Conservation (phyloP, 2,888 invertebrate genomes). For the Leptura quadrifasciata region DNA sequence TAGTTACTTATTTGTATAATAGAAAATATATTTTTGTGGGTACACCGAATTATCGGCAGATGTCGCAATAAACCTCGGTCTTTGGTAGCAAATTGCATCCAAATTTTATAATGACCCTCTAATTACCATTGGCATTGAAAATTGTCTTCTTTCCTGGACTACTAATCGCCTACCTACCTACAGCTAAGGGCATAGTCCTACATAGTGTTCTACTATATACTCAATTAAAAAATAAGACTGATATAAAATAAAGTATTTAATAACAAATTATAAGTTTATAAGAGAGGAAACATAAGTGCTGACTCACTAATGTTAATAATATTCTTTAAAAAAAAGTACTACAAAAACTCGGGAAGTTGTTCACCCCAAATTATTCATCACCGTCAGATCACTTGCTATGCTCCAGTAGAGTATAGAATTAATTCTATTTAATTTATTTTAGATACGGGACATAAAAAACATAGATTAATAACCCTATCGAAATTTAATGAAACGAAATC, state of each 20-base stretch:
- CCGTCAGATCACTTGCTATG: slow-evolving; percentile 18
- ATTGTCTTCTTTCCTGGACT: too few species aligned
- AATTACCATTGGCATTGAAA: too few species aligned
- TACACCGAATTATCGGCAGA: too few species aligned
- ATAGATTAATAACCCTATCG: slow-evolving; percentile 3
- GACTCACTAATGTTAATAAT: slow-evolving; percentile 21
- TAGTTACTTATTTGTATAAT: neutral
- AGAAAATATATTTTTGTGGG: too few species aligned
- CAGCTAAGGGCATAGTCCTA: too few species aligned
- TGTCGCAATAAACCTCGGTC: too few species aligned
- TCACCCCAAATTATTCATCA: slow-evolving; percentile 20
- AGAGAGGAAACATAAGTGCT: slow-evolving; percentile 13
- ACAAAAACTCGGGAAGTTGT: slow-evolving; percentile 13
- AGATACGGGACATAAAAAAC: slow-evolving; percentile 8
- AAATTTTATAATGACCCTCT: too few species aligned
- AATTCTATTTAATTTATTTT: slow-evolving; percentile 24
- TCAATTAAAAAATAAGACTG: neutral
- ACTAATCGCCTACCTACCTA: too few species aligned
- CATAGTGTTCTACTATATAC: too few species aligned
- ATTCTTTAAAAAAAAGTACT: slow-evolving; percentile 14
- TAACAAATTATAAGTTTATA: neutral
- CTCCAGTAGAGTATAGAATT: slow-evolving; percentile 23
- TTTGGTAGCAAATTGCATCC: too few species aligned
- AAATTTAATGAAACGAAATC: slow-evolving; percentile 2
- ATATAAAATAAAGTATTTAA: neutral